phyloP scores from a whole-genome alignment of 2,797 vertebrate species.

The Eptatretus atami region DNA sequence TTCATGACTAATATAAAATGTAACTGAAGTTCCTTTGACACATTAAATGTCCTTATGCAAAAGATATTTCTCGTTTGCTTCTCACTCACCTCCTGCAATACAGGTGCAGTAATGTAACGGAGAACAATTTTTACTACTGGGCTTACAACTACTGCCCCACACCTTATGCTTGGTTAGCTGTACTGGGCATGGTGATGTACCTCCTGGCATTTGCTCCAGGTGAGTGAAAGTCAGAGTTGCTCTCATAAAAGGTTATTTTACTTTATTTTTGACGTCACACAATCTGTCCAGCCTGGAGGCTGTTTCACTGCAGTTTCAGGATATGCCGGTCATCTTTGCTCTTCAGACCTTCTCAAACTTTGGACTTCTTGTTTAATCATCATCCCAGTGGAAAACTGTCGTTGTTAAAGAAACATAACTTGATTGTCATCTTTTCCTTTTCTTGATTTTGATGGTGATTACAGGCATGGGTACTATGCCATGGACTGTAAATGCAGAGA shows the following conservation, averaged over 20 bases:
- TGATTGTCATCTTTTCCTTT: not conserved
- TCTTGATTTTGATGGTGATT: not conserved
- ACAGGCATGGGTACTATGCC: slow-evolving; percentile 95
- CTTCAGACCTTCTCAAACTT: no score
- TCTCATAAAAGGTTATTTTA: not conserved
- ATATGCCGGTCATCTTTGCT: no score
- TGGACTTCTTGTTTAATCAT: no score
- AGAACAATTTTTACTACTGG: slow-evolving; percentile 38
- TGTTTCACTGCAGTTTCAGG: no score
- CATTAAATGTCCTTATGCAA: no score
- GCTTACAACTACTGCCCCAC: slow-evolving; percentile 93
- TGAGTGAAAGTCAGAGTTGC: slow-evolving; percentile 12
- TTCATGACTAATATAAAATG: no score
- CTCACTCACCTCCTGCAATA: no score
- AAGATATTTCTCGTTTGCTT: no score
- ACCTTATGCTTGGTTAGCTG: slow-evolving; percentile 55
- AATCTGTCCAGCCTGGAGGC: no score
- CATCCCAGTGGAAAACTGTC: no score
- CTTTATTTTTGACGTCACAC: not conserved
- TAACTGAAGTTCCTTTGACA: no score
- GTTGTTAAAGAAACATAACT: no score
- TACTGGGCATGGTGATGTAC: slow-evolving; percentile 58
- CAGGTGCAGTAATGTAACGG: slow-evolving; percentile 9
- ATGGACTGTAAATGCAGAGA: slow-evolving; percentile 95
- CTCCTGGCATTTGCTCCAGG: slow-evolving; percentile 71